phyloP scores from a whole-genome alignment of 2,888 invertebrate genomes.

The Camponotus fellah region DNA sequence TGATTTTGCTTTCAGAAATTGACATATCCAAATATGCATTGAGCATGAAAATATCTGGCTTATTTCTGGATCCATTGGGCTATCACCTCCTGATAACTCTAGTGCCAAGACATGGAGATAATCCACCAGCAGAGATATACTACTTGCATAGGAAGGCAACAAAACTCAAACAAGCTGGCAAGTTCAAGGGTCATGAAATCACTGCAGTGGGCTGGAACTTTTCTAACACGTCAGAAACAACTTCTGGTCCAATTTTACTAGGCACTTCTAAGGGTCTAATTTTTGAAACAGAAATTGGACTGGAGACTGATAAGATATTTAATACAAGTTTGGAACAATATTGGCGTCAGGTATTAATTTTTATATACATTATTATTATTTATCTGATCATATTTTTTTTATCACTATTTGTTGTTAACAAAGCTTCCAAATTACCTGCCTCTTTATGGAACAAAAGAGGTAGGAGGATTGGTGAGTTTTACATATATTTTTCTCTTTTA shows the following conservation, averaged over 20 bases:
- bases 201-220: slow-evolving; percentile 97
- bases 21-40: slow-evolving; percentile 90
- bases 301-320: slow-evolving; percentile 94
- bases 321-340: slow-evolving; percentile 92
- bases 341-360: slow-evolving; percentile 92
- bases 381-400: slow-evolving; percentile 8
- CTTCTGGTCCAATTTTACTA: slow-evolving; percentile 94
- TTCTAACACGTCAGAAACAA: slow-evolving; percentile 89
- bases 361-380: slow-evolving; percentile 41
- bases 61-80: slow-evolving; percentile 95
- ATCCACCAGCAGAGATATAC: slow-evolving; percentile 90
- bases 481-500: slow-evolving; percentile 27
- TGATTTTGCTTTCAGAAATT: slow-evolving; percentile 88
- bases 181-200: slow-evolving; percentile 93
- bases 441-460: slow-evolving; percentile 91
- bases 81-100: slow-evolving; percentile 94
- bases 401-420: slow-evolving; percentile 61
- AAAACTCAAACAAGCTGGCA: slow-evolving; percentile 90
- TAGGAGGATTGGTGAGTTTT: slow-evolving; percentile 91
- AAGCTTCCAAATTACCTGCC: slow-evolving; percentile 93
- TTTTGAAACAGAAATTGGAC: slow-evolving; percentile 95
- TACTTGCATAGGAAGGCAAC: slow-evolving; percentile 93
- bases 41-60: slow-evolving; percentile 88
- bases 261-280: slow-evolving; percentile 97
- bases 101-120: slow-evolving; percentile 88